Base-by-base conservation (phyloP, 2,113 vertebrate species). In the Platycercus adscitus region DNA sequence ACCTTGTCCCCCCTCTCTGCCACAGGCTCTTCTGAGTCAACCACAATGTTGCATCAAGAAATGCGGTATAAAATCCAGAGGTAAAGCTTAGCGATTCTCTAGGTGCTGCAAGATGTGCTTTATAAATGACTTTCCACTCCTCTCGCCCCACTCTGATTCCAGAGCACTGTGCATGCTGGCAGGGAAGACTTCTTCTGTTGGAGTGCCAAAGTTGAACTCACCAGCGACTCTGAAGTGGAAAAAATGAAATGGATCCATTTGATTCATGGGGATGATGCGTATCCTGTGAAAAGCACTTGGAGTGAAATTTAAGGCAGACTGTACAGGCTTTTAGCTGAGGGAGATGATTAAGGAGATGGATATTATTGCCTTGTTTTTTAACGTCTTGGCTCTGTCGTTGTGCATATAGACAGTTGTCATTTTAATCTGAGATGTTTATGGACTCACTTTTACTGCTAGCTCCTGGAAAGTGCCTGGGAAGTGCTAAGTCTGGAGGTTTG, bases 201-300 rank as follows among this genome's bases (percentile, higher is more conserved):
- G 41, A 56, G 79, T 77, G 92, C 92, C 93, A 83, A 43, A 95
- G 76, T 2, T 88, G 96, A 92, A 66, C 88, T 90, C 92, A 43
- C 53, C 63, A 81, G 82, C 3, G 1, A 69, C 82, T 81, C 81
- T 6, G 10, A 78, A 93, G 92, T 83, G 95, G 96, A 68, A 81
- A 77, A 94, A 50, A 49, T 77, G 82, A 77, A 77, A 61, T 26
- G 82, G 92, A 94, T 88, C 90, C 76, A 15, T 84, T 95, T 71
- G 60, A 29, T 92, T 70, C 41, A 2, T 10, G 37, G 80, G 69
- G 76, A 81, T 88, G 91, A 88, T 70, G 95, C 4, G 53, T 60
- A 83, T 26, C 80, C 94, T 72, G 82, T 43, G 92, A 44, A 52
- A 81, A 73, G 90, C 85, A 28, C 92, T 80, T 11, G n/a, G 78